Evolutionary conservation across 2,888 invertebrate genomes (phyloP).

Genomic region (Xiphydria camelus): DNA sequence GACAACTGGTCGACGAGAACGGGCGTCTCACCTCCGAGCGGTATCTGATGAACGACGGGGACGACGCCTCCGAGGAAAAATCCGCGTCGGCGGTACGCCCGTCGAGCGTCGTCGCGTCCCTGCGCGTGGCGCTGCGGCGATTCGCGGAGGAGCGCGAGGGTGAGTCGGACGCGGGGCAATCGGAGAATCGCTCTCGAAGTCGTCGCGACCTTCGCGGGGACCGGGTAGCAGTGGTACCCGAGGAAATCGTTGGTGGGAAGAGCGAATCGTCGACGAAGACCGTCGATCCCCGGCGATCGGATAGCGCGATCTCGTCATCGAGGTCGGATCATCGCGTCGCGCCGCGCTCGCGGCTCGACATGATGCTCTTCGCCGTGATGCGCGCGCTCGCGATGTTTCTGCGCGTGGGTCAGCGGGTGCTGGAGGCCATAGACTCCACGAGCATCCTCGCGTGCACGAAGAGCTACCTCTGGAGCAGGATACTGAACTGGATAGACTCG

Average conservation of each 20-base stretch:
- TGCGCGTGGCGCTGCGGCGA: too few species aligned
- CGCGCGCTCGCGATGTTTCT: conserved; percentile 22
- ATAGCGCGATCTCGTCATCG: too few species aligned
- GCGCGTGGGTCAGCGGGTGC: conserved; percentile 17
- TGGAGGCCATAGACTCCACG: conserved; percentile 26
- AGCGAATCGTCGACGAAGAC: background rate
- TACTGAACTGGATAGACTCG: conserved; percentile 28
- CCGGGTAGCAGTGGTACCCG: too few species aligned
- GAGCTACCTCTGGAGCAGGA: conserved; percentile 26
- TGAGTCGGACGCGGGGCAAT: conserved; percentile 2
- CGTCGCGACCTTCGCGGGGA: too few species aligned
- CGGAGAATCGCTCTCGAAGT: too few species aligned
- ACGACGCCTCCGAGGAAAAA: background rate
- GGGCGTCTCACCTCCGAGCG: background rate
- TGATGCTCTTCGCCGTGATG: conserved; percentile 14
- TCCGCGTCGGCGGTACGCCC: too few species aligned
- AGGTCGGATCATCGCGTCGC: too few species aligned
- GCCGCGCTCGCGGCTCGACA: background rate
- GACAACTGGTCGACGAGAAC: background rate
- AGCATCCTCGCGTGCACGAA: conserved; percentile 26
- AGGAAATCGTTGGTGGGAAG: too few species aligned
- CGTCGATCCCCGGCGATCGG: background rate
- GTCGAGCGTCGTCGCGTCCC: too few species aligned
- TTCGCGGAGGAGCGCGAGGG: background rate
- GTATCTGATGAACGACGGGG: background rate